phyloP scores from a whole-genome alignment of 2,888 invertebrate genomes.

The Orthonychiurus folsomi region DNA sequence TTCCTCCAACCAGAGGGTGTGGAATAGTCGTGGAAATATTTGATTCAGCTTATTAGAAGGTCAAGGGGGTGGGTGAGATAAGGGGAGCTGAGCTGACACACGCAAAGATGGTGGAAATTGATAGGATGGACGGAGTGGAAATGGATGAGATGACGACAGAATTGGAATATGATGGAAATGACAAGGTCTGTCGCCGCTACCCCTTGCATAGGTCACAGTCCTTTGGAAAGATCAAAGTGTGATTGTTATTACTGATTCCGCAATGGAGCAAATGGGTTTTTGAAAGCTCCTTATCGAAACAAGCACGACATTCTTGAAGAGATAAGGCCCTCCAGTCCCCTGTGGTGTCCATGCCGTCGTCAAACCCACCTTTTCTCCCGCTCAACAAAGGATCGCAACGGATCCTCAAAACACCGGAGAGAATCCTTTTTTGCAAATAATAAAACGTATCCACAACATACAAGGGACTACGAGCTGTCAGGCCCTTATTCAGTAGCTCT shows the following conservation, averaged over 20 bases:
- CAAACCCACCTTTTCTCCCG: conserved; percentile 12
- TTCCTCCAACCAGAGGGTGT: too few species aligned
- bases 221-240: conserved; percentile 17
- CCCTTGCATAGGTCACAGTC: not conserved
- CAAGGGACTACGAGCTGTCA: not conserved
- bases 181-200: not conserved
- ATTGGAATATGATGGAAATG: too few species aligned
- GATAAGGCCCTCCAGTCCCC: conserved; percentile 12
- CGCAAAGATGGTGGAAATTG: too few species aligned
- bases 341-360: conserved; percentile 9
- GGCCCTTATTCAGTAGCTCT: not conserved
- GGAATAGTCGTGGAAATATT: too few species aligned
- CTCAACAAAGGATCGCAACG: conserved; percentile 14
- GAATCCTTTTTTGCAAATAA: conserved; percentile 13
- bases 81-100: too few species aligned
- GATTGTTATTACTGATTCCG: conserved; percentile 21
- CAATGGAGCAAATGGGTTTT: conserved; percentile 20
- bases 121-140: too few species aligned
- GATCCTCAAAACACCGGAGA: conserved; percentile 15
- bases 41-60: too few species aligned
- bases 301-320: conserved; percentile 15
- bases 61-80: too few species aligned
- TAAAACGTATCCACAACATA: not conserved
- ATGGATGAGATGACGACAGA: not conserved
- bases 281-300: conserved; percentile 19